phyloP scores from a whole-genome alignment of 2,113 vertebrate species.

The Pelusios castaneus region DNA sequence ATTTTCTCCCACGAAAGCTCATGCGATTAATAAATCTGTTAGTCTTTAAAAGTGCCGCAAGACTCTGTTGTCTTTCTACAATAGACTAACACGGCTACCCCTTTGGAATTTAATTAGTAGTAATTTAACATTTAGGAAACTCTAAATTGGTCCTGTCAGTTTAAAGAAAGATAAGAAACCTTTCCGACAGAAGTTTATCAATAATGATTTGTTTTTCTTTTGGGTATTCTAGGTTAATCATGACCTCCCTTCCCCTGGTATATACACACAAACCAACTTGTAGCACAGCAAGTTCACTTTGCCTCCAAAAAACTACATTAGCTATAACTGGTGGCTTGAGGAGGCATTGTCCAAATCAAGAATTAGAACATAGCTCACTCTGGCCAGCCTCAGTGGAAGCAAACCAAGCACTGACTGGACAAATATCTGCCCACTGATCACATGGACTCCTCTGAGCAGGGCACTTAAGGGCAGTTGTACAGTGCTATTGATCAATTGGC shows the following conservation, averaged over 20 bases:
- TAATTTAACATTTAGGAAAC: not conserved
- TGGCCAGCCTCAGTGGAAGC: accelerated
- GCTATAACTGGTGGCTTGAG: not conserved
- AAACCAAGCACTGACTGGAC: not conserved
- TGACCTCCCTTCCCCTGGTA: too few species aligned
- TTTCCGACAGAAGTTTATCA: not conserved
- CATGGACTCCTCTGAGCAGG: not conserved
- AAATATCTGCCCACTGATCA: not conserved
- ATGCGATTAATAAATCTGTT: too few species aligned
- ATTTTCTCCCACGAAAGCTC: too few species aligned
- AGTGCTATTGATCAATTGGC: not conserved
- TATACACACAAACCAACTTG: not conserved
- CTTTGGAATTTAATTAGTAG: too few species aligned
- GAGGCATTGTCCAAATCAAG: not conserved
- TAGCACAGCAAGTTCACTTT: not conserved
- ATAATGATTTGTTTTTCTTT: not conserved
- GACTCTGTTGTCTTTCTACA: too few species aligned
- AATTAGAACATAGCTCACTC: not conserved
- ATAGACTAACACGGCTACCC: too few species aligned
- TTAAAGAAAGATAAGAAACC: not conserved
- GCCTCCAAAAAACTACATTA: not conserved
- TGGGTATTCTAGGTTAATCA: not conserved
- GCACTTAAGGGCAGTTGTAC: accelerated
- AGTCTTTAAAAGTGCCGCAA: too few species aligned
- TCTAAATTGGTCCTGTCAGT: not conserved